Evolutionary conservation across 2,888 invertebrate species (phyloP).

Genomic region (Timema podura): DNA sequence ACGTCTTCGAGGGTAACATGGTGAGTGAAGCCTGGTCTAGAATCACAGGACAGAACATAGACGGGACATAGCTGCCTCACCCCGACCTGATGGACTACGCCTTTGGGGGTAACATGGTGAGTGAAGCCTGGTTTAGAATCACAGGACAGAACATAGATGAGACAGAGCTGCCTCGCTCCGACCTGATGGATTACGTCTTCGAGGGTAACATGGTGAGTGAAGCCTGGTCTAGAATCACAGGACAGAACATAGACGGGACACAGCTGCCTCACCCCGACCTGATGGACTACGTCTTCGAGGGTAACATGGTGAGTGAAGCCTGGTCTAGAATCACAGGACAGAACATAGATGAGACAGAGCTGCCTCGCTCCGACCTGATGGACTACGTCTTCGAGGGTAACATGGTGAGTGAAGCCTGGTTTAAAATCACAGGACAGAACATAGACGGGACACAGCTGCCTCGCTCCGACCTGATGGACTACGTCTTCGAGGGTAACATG

Average conservation of each 20-base stretch:
- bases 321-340: too few relatives aligned
- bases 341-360: too few relatives aligned
- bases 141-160: too few relatives aligned
- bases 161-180: slow-evolving; percentile 73
- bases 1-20: slow-evolving; percentile 88
- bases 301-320: slow-evolving; percentile 64
- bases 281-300: slow-evolving; percentile 88
- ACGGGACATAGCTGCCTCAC: too few relatives aligned
- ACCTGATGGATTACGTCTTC: slow-evolving; percentile 87
- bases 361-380: too few relatives aligned
- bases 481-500: slow-evolving; percentile 88
- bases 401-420: not conserved
- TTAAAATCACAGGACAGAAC: too few relatives aligned
- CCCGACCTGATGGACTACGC: too few relatives aligned
- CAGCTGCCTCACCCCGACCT: slow-evolving; percentile 76
- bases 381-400: too few relatives aligned
- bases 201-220: slow-evolving; percentile 75
- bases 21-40: slow-evolving; percentile 42
- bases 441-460: slow-evolving; percentile 79
- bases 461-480: slow-evolving; percentile 83
- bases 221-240: not conserved
- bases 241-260: slow-evolving; percentile 62
- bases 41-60: too few relatives aligned
- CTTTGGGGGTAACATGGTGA: too few relatives aligned
- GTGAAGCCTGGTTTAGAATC: too few relatives aligned